These are phyloP conservation scores for Okamejei kenojei DNA, from an alignment of 2,797 vertebrate genomes.

Conservation along the genomic window DNA sequence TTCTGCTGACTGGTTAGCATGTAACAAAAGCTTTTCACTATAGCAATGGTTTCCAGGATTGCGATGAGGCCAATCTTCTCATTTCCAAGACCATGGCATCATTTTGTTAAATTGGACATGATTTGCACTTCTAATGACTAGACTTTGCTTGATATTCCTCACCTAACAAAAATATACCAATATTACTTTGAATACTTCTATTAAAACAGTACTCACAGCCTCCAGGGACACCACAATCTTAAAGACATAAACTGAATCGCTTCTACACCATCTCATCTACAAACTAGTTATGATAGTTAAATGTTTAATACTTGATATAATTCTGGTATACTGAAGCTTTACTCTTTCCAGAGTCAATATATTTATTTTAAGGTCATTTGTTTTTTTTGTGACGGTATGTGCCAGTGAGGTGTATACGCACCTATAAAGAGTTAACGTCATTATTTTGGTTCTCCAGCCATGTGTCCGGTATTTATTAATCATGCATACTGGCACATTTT, in stretches of 20 bases:
- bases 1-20: too few species aligned
- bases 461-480: too few species aligned
- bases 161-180: neutral
- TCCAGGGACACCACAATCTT: neutral
- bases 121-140: neutral
- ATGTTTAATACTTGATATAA: neutral
- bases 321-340: neutral
- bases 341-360: neutral
- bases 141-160: neutral
- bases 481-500: too few species aligned
- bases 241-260: neutral
- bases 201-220: neutral
- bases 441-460: too few species aligned
- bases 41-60: neutral
- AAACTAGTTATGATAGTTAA: neutral
- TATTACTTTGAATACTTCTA: neutral
- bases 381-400: too few species aligned
- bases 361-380: neutral
- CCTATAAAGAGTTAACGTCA: too few species aligned
- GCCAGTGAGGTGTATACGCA: too few species aligned
- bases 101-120: neutral
- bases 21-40: too few species aligned
- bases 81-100: neutral
- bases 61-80: neutral
- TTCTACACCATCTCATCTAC: neutral